Base-by-base conservation (phyloP, 2,113 vertebrate genomes). In the Zosterops japonicus region DNA sequence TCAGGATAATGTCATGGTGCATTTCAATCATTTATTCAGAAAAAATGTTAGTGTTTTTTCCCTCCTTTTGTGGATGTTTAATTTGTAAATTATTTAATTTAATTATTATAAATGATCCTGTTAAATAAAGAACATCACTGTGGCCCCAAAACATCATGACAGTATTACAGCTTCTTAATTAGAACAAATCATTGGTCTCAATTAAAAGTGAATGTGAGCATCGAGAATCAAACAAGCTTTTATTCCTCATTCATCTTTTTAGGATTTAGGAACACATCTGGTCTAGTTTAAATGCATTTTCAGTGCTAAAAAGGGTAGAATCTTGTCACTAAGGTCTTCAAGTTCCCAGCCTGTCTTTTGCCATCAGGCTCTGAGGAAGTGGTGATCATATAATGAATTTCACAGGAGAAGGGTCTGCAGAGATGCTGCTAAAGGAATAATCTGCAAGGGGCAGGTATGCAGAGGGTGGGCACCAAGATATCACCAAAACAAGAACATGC, bases 41-140 rank as follows among this genome's bases (percentile, higher is more conserved):
- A 88, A 67, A 74, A 91, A 35, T 18, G 36, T 16, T 68, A 75
- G 70, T 24, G 31, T 5, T 36, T 36, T 87, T 82, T 6, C 4
- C 25, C 10, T 89, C 11, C 12, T 92, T 28, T 61, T 70, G 6
- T 52, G n/a, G 12, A 15, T 46, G 19, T n/a, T 92, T 67, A 88
- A 91, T 81, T 92, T 93, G 22, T 9, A 81, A 88, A 86, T 86
- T 81, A 94, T 71, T 83, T 85, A n/a, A 74, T 87, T 87, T 91
- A 92, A 90, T 90, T 83, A 75, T 92, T 96, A 94, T 82, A 92
- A 93, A 96, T 89, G 20, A 63, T 64, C 24, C 31, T 86, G 35
- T 81, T 84, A 88, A 63, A 90, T 46, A 59, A 33, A 65, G 22
- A 90, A 89, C 90, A 94, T 79, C 69, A 78, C 9, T 0, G 0